Percentiles rank a stretch among this genome's conserved stretches.
These are phyloP conservation scores for Scolopax mira DNA, from an alignment of 2,113 vertebrate species.

Conservation along the genomic window DNA sequence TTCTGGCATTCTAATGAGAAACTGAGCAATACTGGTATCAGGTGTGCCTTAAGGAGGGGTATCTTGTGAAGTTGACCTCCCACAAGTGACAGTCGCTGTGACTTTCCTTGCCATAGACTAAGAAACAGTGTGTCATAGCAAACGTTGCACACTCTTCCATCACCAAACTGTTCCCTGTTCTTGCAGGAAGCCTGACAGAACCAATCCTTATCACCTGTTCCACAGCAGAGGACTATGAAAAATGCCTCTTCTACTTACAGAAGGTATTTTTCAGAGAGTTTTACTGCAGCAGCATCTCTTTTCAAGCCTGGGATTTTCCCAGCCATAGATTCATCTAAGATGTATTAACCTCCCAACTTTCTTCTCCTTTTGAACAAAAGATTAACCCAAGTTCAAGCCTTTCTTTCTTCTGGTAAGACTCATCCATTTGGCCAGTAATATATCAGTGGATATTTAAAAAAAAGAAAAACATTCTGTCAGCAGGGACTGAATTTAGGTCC, in stretches of 20 bases:
- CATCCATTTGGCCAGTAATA: not conserved
- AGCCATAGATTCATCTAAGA: not conserved
- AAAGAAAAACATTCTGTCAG: not conserved
- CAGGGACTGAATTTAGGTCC: not conserved
- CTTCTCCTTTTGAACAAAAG: not conserved
- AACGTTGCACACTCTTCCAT: not conserved
- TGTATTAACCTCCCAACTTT: not conserved
- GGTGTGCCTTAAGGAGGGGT: not conserved
- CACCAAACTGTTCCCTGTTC: not conserved
- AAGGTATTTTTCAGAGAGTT: constrained; percentile 63
- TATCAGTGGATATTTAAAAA: not conserved
- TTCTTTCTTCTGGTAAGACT: not conserved
- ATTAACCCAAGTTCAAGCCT: not conserved
- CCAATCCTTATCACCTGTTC: constrained; percentile 77
- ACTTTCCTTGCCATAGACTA: not conserved
- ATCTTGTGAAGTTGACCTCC: not conserved
- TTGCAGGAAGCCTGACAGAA: constrained; percentile 83
- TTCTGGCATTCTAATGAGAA: not conserved
- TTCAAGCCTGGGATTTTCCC: not conserved
- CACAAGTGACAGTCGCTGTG: not conserved
- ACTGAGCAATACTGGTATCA: not conserved
- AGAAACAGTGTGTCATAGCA: not conserved
- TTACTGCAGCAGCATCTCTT: not conserved
- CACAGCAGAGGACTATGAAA: constrained; percentile 78
- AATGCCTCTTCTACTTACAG: constrained; percentile 80